These are phyloP conservation scores for Netta rufina DNA, from an alignment of 2,797 vertebrate genomes.

Conservation along the genomic window DNA sequence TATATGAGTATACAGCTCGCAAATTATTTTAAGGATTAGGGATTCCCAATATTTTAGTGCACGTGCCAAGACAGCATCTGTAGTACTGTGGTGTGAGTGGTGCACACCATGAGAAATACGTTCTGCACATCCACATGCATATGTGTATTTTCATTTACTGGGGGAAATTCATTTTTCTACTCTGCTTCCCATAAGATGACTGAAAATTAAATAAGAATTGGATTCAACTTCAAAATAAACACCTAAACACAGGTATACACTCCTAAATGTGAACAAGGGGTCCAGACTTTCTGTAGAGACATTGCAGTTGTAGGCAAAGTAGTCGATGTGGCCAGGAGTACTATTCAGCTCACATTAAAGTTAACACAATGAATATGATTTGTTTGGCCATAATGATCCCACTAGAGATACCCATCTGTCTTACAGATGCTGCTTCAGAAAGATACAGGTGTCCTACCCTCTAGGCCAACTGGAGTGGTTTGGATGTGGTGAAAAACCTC, in stretches of 20 bases:
- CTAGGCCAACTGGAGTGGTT: neutral
- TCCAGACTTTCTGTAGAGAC: neutral
- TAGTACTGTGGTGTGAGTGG: neutral
- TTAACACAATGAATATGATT: neutral
- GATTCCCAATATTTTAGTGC: neutral
- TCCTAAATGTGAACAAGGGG: neutral
- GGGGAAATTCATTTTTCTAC: neutral
- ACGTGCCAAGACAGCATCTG: neutral
- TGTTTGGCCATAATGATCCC: neutral
- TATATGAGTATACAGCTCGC: neutral
- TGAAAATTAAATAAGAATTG: neutral
- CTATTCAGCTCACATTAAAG: neutral
- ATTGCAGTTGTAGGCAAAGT: neutral
- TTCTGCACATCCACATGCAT: neutral
- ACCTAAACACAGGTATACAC: neutral
- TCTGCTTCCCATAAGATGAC: neutral
- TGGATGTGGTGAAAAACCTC: neutral
- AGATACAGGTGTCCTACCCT: neutral
- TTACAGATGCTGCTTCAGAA: neutral
- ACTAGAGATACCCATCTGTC: neutral
- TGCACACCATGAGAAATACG: neutral
- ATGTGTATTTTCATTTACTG: neutral
- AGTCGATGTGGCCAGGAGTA: fast-evolving
- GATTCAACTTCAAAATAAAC: neutral
- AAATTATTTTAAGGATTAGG: neutral